Evolutionary conservation across 2,888 invertebrate genomes (phyloP), one percentile per base, ranked within the genome.

Genomic region (Drosophila mercatorum): DNA sequence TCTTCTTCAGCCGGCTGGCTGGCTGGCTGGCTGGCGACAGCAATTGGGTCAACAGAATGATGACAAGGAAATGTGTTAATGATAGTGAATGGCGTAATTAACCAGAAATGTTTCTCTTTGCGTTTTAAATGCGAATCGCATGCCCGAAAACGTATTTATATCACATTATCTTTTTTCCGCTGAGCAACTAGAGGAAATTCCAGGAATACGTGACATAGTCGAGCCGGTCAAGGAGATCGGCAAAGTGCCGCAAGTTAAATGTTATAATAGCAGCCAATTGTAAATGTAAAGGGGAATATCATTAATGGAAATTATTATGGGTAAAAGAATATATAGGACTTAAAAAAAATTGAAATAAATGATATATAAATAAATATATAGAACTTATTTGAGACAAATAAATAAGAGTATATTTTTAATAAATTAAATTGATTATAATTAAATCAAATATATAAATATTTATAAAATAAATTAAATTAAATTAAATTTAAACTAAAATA

Each of bases 31-130:
- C 62, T 62, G 44, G 57, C 46, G 22, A 31, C 56, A 63, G 57
- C 69, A 75, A 83, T 81, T 86, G 86, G 83, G 86, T 86, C 88
- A 84, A 58, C 79, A 77, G 60, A 72, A 76, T 70, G 83, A 82
- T 82, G 80, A 80, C 80, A 65, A 72, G 72, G 73, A 88, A 86
- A 90, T 86, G 89, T 86, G 84, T 90, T 90, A 86, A 86, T 83
- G 89, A 75, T 84, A 81, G 70, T 68, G 66, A 86, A 64, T 72
- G 78, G 74, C 74, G 83, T 79, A 84, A 86, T 84, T 88, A 88
- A 69, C 79, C 60, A 70, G 79, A 80, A 78, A 78, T 59, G 58
- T 68, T 77, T 65, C 63, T 51, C 43, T 64, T 77, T 53, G 43
- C 71, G 67, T 58, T 73, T 63, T 52, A 61, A 72, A 76, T 76